A percentile compares a stretch with the other conserved stretches of the same genome.
phyloP scores from a whole-genome alignment of 2,113 vertebrate genomes.

The Scomber japonicus region DNA sequence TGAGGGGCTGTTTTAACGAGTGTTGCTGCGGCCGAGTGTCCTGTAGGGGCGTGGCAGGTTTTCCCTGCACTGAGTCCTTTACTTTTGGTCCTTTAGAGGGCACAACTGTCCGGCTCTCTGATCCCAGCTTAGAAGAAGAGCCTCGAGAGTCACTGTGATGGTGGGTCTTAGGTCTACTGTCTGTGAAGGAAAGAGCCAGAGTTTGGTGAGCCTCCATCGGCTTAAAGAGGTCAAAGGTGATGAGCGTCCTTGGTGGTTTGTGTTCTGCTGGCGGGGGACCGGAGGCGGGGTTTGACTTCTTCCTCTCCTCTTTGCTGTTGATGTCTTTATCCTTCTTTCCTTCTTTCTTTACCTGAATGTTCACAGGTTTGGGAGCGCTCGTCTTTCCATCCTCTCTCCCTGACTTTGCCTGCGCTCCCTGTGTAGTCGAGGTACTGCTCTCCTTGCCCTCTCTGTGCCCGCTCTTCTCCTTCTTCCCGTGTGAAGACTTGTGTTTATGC shows the following conservation, averaged over 20 bases:
- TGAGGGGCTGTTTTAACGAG: conserved; percentile 78
- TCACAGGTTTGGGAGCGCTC: conserved; percentile 36
- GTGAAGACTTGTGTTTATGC: conserved; percentile 75
- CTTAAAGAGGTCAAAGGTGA: conserved; percentile 83
- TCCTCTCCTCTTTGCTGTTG: conserved; percentile 79
- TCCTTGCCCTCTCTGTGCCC: conserved; percentile 75
- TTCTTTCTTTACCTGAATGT: conserved; percentile 68
- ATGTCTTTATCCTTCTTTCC: conserved; percentile 70
- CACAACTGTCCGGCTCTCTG: conserved; percentile 73
- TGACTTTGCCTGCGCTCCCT: conserved; percentile 31
- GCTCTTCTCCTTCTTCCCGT: conserved; percentile 82
- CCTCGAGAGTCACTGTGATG: conserved; percentile 73
- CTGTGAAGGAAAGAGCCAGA: conserved; percentile 73
- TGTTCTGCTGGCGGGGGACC: conserved; percentile 62
- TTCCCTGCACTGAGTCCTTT: conserved; percentile 82
- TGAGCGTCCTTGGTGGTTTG: conserved; percentile 77
- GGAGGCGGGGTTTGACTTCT: conserved; percentile 60
- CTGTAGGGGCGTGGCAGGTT: conserved; percentile 80
- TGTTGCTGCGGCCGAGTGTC: conserved; percentile 85
- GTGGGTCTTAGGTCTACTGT: conserved; percentile 71
- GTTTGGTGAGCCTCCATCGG: conserved; percentile 78
- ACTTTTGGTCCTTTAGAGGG: conserved; percentile 87
- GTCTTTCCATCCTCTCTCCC: conserved; percentile 76
- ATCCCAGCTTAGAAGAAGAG: conserved; percentile 66
- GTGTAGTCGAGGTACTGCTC: not conserved